Evolutionary conservation across 2,113 vertebrate genomes (phyloP), one percentile per base, ranked within the genome.

Genomic region (Ictalurus furcatus): DNA sequence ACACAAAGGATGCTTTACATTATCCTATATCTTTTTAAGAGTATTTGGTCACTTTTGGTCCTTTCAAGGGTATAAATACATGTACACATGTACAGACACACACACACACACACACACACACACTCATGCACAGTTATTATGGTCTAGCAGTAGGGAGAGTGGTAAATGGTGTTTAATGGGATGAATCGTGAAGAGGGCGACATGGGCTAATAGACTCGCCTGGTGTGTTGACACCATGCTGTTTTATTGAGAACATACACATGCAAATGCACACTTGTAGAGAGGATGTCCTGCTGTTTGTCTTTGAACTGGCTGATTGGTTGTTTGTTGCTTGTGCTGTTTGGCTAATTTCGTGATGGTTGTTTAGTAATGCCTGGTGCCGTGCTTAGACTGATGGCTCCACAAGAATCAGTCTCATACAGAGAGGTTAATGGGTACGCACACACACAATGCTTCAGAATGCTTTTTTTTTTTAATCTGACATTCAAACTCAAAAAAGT

Each of bases 141-240:
- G 81, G 76, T 78, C 56, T 82, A 89, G 82, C 79, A 63, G 88
- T 87, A 59, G 86, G 65, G 69, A 81, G 83, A 88, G 34, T 84
- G 48, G 85, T 83, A 89, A 91, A 91, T 91, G 78, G 84, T 82
- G 88, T 89, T 91, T 88, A 89, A 91, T 89, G 78, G 69, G 84
- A 90, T 86, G 88, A 88, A 84, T 86, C 28, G 61, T 84, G 65
- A 74, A 59, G 86, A 85, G 69, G 83, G 48, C 56, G 82, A 82
- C 58, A 69, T 65, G 80, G 88, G 67, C 88, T 90, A 91, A 91
- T 91, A 80, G 84, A 88, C 71, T 76, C 83, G 85, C 71, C 56
- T 86, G 87, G 90, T 88, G 90, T 86, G 86, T 56, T 19, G 40
- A 80, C 87, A 8, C 37, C 89, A 90, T 73, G 88, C 90, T 90